phyloP scores from a whole-genome alignment of 2,113 vertebrate genomes.

The Dicentrarchus labrax region DNA sequence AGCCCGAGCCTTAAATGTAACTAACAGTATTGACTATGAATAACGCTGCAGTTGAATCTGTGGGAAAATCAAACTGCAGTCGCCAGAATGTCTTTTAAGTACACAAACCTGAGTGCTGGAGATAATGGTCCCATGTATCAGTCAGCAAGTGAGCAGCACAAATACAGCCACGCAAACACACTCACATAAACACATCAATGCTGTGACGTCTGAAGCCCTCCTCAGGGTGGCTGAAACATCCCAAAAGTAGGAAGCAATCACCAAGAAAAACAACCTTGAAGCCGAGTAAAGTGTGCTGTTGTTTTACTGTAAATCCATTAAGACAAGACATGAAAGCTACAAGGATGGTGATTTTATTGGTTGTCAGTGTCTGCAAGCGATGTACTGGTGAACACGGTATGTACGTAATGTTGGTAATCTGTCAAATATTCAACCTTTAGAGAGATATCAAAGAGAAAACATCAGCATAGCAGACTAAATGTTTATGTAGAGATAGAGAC shows the following conservation, averaged over 20 bases:
- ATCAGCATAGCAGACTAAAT: background rate
- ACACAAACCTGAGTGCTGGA: conserved; percentile 48
- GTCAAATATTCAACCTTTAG: background rate
- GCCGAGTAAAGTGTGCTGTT: background rate
- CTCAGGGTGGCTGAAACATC: conserved; percentile 22
- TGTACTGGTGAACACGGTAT: conserved; percentile 27
- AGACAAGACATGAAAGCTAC: background rate
- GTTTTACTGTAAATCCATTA: conserved; percentile 43
- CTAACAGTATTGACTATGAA: conserved; percentile 32
- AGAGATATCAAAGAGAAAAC: conserved; percentile 16
- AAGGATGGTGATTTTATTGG: background rate
- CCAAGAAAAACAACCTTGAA: conserved; percentile 36
- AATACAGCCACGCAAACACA: conserved; percentile 3
- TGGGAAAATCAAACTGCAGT: conserved; percentile 51
- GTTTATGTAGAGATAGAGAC: background rate
- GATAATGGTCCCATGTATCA: conserved; percentile 53
- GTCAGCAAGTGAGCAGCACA: conserved; percentile 46
- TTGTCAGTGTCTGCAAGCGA: conserved; percentile 54
- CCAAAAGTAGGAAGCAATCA: conserved; percentile 52
- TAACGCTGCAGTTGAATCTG: conserved; percentile 21
- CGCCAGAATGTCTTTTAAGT: conserved; percentile 53
- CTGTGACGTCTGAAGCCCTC: conserved; percentile 9
- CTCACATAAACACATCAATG: conserved; percentile 6
- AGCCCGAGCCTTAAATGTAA: conserved; percentile 31
- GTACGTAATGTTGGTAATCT: background rate